Conservation (phyloP, 2,888 invertebrate genomes). For the Hetaerina titia region DNA sequence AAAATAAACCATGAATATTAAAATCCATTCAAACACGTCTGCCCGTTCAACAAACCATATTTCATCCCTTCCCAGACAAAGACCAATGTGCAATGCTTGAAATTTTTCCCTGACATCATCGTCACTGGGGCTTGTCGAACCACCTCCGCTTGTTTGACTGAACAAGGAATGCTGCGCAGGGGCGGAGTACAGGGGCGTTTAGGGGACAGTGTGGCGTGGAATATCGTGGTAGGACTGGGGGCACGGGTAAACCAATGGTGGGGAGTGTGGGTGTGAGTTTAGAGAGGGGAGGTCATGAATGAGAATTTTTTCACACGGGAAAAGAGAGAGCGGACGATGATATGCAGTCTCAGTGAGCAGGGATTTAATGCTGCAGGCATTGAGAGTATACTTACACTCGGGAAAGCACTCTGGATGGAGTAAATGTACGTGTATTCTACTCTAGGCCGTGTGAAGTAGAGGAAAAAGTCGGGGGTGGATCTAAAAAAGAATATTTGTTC, state of each 20-base stretch:
- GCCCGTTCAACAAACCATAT: slow-evolving; percentile 11
- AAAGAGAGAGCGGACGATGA: background rate
- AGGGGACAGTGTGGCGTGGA: background rate
- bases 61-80: slow-evolving; percentile 41
- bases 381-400: no score
- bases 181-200: background rate
- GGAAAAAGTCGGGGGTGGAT: no score
- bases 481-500: no score
- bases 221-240: background rate
- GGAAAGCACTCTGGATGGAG: no score
- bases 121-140: slow-evolving; percentile 60
- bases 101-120: slow-evolving; percentile 46
- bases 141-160: background rate
- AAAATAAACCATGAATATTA: slow-evolving; percentile 39
- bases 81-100: slow-evolving; percentile 54
- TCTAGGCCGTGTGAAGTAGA: no score
- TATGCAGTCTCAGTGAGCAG: background rate
- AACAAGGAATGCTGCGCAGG: slow-evolving; percentile 14
- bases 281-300: background rate
- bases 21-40: background rate
- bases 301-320: background rate
- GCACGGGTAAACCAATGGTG: background rate
- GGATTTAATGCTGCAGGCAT: background rate
- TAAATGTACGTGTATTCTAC: background rate
- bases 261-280: background rate